Percentiles rank a stretch among this genome's conserved stretches.
Conservation (phyloP, 2,113 vertebrate species). For the Shinisaurus crocodilurus region DNA sequence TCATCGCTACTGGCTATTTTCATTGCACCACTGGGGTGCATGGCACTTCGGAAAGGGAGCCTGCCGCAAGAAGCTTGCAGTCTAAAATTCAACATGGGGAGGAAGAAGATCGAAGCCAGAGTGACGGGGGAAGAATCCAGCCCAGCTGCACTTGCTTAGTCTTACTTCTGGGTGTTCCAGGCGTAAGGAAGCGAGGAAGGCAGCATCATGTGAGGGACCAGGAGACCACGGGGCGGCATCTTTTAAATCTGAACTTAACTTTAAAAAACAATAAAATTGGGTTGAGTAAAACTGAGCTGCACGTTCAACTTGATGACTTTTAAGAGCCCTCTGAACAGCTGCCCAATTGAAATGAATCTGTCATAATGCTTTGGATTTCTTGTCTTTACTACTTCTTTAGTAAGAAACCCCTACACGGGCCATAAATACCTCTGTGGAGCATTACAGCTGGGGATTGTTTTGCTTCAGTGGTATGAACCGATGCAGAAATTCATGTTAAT, state of each 20-base stretch:
- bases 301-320: background rate
- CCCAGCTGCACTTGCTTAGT: background rate
- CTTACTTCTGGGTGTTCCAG: background rate
- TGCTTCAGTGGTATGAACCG: slow-evolving; percentile 99
- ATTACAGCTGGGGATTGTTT: slow-evolving; percentile 94
- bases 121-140: background rate
- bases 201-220: background rate
- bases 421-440: slow-evolving; percentile 98
- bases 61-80: background rate
- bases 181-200: too few relatives aligned
- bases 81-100: background rate
- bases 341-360: background rate
- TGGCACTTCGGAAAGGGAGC: background rate
- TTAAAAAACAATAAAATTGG: background rate
- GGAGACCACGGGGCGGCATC: background rate
- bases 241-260: background rate
- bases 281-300: too few relatives aligned
- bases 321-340: background rate
- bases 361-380: background rate
- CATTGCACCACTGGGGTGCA: background rate
- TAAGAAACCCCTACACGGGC: slow-evolving; percentile 96
- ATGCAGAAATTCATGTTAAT: slow-evolving; percentile 99
- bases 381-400: slow-evolving; percentile 67
- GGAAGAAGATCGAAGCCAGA: background rate
- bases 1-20: background rate